Percentiles rank a stretch among this genome's conserved stretches.
These are phyloP conservation scores for Hyperoplus lanceolatus DNA, from an alignment of 2,797 vertebrate genomes.

Conservation along the genomic window DNA sequence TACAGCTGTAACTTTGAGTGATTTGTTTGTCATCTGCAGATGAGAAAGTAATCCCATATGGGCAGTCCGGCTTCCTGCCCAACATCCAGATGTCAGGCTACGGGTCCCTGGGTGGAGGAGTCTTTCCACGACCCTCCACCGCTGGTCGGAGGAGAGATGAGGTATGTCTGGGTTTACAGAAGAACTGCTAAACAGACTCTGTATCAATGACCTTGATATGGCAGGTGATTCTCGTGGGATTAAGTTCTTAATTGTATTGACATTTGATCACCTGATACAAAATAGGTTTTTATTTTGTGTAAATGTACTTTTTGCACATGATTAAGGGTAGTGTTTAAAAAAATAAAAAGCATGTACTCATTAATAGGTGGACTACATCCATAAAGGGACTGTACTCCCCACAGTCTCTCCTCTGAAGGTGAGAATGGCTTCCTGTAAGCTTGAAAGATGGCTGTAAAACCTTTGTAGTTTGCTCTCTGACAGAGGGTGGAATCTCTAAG, in stretches of 20 bases:
- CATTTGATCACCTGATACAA: background rate
- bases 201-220: background rate
- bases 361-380: conserved; percentile 7
- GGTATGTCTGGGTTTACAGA: conserved; percentile 64
- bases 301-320: background rate
- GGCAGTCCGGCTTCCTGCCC: conserved; percentile 85
- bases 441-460: background rate
- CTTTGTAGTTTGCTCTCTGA: background rate
- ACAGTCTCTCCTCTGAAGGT: conserved; percentile 1
- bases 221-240: conserved; percentile 17
- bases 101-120: conserved; percentile 89
- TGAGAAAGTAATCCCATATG: conserved; percentile 84
- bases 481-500: background rate
- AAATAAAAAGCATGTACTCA: background rate
- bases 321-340: background rate
- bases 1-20: conserved; percentile 60
- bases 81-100: conserved; percentile 86
- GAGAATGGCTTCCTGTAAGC: background rate
- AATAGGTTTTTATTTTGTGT: background rate
- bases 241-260: background rate
- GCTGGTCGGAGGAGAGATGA: conserved; percentile 81
- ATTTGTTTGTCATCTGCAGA: conserved; percentile 82
- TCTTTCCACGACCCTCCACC: conserved; percentile 85
- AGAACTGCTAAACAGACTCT: conserved; percentile 4
- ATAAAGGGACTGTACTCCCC: background rate